These are phyloP conservation scores for Dipodomys ordii DNA, from an alignment of 2,113 vertebrate genomes.

Conservation along the genomic window DNA sequence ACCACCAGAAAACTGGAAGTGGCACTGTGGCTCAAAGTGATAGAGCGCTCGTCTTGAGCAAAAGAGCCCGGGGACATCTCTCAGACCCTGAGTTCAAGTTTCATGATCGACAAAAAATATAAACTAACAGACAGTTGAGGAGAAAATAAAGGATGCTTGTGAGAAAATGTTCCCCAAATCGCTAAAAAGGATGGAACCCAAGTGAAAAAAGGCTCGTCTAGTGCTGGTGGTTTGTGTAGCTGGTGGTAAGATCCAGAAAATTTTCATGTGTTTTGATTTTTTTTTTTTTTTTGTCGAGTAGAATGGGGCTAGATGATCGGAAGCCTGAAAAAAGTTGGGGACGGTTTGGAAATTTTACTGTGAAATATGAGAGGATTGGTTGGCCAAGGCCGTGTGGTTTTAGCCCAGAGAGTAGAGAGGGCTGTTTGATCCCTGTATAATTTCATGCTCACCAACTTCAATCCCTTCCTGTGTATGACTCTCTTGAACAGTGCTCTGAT, in stretches of 20 bases:
- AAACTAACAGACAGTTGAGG: not conserved
- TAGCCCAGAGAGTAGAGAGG: not conserved
- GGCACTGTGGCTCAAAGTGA: too few relatives aligned
- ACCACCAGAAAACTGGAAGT: too few relatives aligned
- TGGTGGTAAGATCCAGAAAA: not conserved
- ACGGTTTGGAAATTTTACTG: not conserved
- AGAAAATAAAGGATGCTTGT: not conserved
- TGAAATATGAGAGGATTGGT: not conserved
- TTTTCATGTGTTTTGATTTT: conserved; percentile 4
- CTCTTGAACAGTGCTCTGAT: conserved; percentile 7
- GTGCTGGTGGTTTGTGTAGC: not conserved
- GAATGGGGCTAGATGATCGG: not conserved
- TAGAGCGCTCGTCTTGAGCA: too few relatives aligned
- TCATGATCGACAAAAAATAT: too few relatives aligned
- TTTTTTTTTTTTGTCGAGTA: not conserved
- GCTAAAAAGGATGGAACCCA: not conserved
- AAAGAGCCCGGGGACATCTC: too few relatives aligned
- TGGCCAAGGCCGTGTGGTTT: not conserved
- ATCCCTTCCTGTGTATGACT: not conserved
- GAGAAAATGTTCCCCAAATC: not conserved
- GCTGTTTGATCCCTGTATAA: not conserved
- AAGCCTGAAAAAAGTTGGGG: not conserved
- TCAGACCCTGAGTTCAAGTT: too few relatives aligned
- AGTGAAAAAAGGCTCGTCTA: not conserved
- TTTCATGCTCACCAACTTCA: not conserved